A percentile compares a stretch with the other conserved stretches of the same genome.
phyloP scores from a whole-genome alignment of 92 coral and sea anemone genomes.

The Zoanthus solanderi region DNA sequence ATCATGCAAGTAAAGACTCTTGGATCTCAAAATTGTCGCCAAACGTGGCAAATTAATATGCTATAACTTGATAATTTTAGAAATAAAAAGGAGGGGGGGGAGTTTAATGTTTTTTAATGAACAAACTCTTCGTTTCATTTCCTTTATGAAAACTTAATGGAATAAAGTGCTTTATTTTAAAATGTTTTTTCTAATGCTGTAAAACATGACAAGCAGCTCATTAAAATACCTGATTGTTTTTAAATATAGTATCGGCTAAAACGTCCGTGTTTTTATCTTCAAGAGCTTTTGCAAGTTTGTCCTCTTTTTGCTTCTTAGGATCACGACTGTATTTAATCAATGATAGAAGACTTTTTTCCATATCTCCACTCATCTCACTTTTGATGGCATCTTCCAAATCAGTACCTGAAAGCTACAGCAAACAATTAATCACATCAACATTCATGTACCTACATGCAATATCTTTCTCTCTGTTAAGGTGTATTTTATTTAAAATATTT shows the following conservation, averaged over 20 bases:
- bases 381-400: conserved; percentile 25
- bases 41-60: too few relatives aligned
- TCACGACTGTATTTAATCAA: conserved; percentile 25
- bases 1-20: too few relatives aligned
- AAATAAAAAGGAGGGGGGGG: neutral
- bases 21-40: too few relatives aligned
- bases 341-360: neutral
- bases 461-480: too few relatives aligned
- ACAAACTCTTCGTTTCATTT: neutral
- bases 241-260: conserved; percentile 4
- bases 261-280: neutral
- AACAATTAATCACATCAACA: neutral
- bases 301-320: conserved; percentile 15
- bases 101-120: neutral
- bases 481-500: too few relatives aligned
- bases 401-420: neutral
- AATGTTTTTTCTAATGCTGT: neutral
- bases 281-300: neutral
- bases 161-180: neutral
- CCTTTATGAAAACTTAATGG: neutral
- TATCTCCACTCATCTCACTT: neutral
- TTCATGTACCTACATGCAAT: too few relatives aligned
- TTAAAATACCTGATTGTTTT: conserved; percentile 12
- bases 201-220: neutral
- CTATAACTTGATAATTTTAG: too few relatives aligned